Evolutionary conservation across 2,888 invertebrate genomes (phyloP), one percentile per base, ranked within the genome.

Genomic region (Panorpa germanica): DNA sequence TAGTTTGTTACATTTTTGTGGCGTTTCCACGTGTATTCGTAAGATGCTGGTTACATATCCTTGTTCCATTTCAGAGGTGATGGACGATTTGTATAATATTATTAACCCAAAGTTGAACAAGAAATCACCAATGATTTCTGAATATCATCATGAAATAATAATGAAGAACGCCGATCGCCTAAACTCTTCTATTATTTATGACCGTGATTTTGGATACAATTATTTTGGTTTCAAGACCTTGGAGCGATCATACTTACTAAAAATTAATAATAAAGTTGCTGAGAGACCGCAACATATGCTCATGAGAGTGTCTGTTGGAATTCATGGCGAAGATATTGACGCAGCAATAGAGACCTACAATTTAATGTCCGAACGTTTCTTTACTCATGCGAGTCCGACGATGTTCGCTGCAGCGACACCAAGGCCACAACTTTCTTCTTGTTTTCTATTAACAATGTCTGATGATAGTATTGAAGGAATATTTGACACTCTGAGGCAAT

Each of bases 141-240:
- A 86, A 24, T 67, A 66, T 38, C 74, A 80, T 45, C 71, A 82
- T 44, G 63, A 75, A 18, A 71, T 93, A 27, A 71, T 96, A 8
- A 70, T 75, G 59, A 65, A 76, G 34, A 70, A 96, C 55, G 77
- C 86, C n/a, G 85, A 88, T 44, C 63, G 68, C 36, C 57, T 98
- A 28, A 90, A 98, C 54, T 90, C 93, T 1, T 78, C 90, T 12
- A 91, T 98, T 42, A 85, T 95, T 22, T 93, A 96, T 52, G 91
- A 95, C 48, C 68, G 96, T 41, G 98, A 98, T 55, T 98, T 86
- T 52, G 76, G 70, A 35, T 98, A 95, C 56, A 93, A 90, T 48
- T 98, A 90, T 50, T 98, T 99, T 63, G 98, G 96, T n/a, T 96
- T 96, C 48, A 96, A 95, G 65, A 98, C 96, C 0, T 57, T 98